Base-by-base conservation (phyloP, 2,113 vertebrate genomes). In the Tychaedon coryphoeus region DNA sequence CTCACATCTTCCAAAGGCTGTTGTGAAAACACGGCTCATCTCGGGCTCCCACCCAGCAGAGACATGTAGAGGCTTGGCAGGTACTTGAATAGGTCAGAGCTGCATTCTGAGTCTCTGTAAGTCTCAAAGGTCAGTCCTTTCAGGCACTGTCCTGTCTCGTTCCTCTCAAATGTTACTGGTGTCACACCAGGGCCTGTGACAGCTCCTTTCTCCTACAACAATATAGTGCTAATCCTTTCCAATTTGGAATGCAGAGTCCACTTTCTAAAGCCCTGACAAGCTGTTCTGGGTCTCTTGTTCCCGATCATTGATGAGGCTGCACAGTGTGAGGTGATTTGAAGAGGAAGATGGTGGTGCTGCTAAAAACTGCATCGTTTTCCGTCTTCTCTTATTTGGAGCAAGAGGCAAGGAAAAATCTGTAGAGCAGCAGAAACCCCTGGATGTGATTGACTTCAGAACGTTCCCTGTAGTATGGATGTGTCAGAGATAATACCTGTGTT, bases 401-500 rank as follows among this genome's bases (percentile, higher is more conserved):
- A 53, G 78, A 90, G 47, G 70, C 23, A 28, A 54, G 29, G 34
- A 72, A 50, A 47, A 57, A 88, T 25, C 58, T 0, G 1, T 6
- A 40, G 38, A 76, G 72, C 42, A 76, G 20, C 19, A 73, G 75
- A 77, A 93, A 70, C 28, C 58, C 14, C 19, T 51, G 82, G 31
- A 12, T 7, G 10, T 92, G 92, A 95, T 83, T 90, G 92, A 96
- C 90, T 92, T 40, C 62, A 47, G 71, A 73, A 5, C 10, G 1
- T 76, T 95, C 82, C 92, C 82, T 50, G 6, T 86, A 66, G 75
- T 70, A 16, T 0, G 15, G 51, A 92, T 74, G 82, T 88, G 91
- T 94, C 82, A 79, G 75, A 90, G 88, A 96, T 95, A 94, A 96
- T 90, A n/a, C 54, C 74, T 15, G 16, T 96, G 94, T 92, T 94